phyloP scores from a whole-genome alignment of 64 coral and sea anemone genomes.

The Stichodactyla mertensii region DNA sequence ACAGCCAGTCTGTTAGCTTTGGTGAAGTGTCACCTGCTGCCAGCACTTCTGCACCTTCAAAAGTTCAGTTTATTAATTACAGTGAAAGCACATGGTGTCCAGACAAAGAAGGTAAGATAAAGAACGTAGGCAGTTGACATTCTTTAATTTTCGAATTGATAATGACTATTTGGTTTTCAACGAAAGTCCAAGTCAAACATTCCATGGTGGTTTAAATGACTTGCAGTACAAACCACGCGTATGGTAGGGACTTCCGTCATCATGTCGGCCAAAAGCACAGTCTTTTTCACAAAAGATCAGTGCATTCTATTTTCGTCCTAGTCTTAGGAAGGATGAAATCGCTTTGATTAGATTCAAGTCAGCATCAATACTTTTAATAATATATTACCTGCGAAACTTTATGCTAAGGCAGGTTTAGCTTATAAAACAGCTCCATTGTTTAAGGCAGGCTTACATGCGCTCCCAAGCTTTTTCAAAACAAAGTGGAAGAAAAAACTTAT shows the following conservation, averaged over 20 bases:
- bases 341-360: background rate
- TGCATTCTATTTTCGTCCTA: background rate
- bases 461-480: slow-evolving; percentile 10
- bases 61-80: slow-evolving; percentile 12
- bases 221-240: slow-evolving; percentile 37
- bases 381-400: background rate
- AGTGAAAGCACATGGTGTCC: background rate
- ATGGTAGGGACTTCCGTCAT: slow-evolving; percentile 36
- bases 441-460: background rate
- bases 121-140: background rate
- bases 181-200: slow-evolving; percentile 46
- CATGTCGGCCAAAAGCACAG: slow-evolving; percentile 14
- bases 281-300: background rate
- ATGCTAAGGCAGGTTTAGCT: background rate
- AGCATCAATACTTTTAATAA: slow-evolving; percentile 24
- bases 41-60: background rate
- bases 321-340: background rate
- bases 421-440: background rate
- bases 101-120: background rate
- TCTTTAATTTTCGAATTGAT: no score
- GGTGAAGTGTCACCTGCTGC: background rate
- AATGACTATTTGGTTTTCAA: slow-evolving; percentile 31
- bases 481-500: slow-evolving; percentile 26
- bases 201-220: background rate
- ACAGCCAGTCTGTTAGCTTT: background rate